Base-by-base conservation (phyloP, 2,888 invertebrate species). In the Mimachlamys varia region DNA sequence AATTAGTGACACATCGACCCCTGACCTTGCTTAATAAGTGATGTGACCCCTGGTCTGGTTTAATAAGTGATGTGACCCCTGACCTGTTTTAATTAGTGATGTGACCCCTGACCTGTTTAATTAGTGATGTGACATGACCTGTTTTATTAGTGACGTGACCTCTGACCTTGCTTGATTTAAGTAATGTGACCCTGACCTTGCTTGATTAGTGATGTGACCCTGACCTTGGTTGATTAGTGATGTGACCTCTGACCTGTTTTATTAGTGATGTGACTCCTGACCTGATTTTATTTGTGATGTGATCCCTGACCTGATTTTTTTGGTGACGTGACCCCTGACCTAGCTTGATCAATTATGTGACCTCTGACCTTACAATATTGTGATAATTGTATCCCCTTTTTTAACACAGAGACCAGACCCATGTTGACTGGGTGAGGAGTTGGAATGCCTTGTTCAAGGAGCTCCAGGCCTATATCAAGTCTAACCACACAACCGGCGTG, bases 401-500 rank as follows among this genome's bases (percentile, higher is more conserved):
- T 62, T 62, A 19, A 5, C 17, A n/a, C 94, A 97, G 97, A 97
- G 98, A 99, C 96, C 98, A 98, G 97, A 98, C 97, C 92, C 99
- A 99, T 96, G 98, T 98, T 38, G 99, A 99, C 93, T 99, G 99
- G 99, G 98, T 98, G 93, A 98, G 98, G 96, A 97, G 98, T 10
- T 99, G 99, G 99, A 97, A 98, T 89, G 98, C 98, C 96, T 98
- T 98, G 7, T 97, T 99, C 91, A 97, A 97, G 0, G 98, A 98
- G 92, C 97, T 99, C 94, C 99, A 99, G 96, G 98, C 98, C 50
- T 99, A 98, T 96, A 98, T 99, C 91, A 98, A 99, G 96, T 98
- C 99, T 96, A 97, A 98, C 96, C 99, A 99, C 97, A 99, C 99
- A 90, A 99, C 99, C 38, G 99, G 99, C 27, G 97, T 99, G 90